Conservation (phyloP, 2,113 vertebrate species). For the Pluvialis apricaria region DNA sequence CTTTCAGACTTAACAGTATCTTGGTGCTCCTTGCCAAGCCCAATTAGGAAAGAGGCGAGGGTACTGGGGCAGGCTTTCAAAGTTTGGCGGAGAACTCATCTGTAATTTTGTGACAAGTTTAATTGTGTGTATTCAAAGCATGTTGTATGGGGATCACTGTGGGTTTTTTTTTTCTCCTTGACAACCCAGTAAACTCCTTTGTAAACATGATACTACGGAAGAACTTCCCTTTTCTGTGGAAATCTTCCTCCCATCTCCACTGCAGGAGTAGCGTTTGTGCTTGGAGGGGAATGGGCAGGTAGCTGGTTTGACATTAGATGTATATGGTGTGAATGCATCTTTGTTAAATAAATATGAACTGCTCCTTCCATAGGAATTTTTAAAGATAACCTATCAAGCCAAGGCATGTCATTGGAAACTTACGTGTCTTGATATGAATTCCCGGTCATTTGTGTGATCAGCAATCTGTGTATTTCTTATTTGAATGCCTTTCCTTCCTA, state of each 20-base stretch:
- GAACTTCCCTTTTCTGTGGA: not conserved
- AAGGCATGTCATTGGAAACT: not conserved
- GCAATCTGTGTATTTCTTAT: not conserved
- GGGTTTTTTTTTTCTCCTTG: not conserved
- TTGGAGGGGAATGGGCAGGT: not conserved
- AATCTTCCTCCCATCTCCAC: not conserved
- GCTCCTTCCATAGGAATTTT: not conserved
- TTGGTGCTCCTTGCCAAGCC: slow-evolving; percentile 20
- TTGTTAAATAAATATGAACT: not conserved
- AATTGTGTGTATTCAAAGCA: slow-evolving; percentile 17
- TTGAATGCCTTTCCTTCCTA: not conserved
- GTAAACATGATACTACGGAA: slow-evolving; percentile 14
- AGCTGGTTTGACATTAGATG: not conserved
- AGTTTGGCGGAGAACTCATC: not conserved
- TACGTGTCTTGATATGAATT: not conserved
- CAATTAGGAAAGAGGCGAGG: slow-evolving; percentile 12
- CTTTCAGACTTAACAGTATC: slow-evolving; percentile 55
- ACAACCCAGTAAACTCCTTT: slow-evolving; percentile 16
- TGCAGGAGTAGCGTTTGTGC: not conserved
- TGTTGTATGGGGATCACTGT: not conserved
- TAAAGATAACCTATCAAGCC: not conserved
- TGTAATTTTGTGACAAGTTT: slow-evolving; percentile 44
- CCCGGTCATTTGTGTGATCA: not conserved
- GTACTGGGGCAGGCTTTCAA: slow-evolving; percentile 10
- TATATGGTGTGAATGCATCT: not conserved